Evolutionary conservation across 1,140 invertebrate species (phyloP), one percentile per base, ranked within the genome.

Genomic region (Caenorhabditis brenneri): DNA sequence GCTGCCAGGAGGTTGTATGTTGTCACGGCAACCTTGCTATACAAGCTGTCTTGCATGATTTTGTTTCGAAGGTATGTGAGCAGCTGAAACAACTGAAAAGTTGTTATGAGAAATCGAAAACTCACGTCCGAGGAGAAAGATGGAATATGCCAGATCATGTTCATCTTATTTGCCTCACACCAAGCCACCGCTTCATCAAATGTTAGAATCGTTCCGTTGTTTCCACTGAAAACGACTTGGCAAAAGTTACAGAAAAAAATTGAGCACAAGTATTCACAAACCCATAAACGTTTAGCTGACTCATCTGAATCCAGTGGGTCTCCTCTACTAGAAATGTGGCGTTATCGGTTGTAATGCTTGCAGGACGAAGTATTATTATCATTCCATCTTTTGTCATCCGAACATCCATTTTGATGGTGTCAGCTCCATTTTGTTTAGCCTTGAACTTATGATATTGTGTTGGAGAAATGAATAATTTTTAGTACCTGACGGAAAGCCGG

Each of bases 41-140:
- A 42, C 65, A 74, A 74, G 36, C 36, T 74, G 22, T 74, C 65
- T 15, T 74, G 65, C 65, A 74, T 74, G 27, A 74, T 74, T 74
- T 74, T 74, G 65, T 74, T 74, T 6, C 65, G 65, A 22, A 74
- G 65, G 65, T 74, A 74, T 42, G 65, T 74, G 65, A 74, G 65
- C 65, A 74, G 65, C 65, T 74, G 65, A 42, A 74, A 74, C 12
- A 9, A 22, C 1, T 46, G 10, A 42, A 74, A 39, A 15, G 15
- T 24, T 74, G 15, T 4, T n/a, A 1, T 9, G 2, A 0, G 3
- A 15, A 19, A 19, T 33, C 19, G 29, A 65, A 27, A 33, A 22
- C 36, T 42, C 33, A 74, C 65, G 24, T 74, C 65, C n/a, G 29
- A 12, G 33, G 36, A 74, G 42, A 42, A 74, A 3, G n/a, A 16